Conservation (phyloP, 2,888 invertebrate genomes). For the Nomada fabriciana region DNA sequence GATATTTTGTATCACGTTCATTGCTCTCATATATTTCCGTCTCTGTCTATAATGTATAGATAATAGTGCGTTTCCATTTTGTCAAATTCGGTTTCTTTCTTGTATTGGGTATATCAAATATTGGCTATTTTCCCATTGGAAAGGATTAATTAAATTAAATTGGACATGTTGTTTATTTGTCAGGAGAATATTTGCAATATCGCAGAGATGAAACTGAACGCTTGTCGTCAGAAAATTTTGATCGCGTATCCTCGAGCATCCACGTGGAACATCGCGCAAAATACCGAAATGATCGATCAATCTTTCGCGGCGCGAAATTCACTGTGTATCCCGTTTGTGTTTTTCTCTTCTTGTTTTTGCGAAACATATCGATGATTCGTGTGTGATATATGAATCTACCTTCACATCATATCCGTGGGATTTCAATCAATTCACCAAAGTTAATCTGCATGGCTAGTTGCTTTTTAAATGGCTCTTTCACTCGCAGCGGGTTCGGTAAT, state of each 20-base stretch:
- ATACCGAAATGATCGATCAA: constrained; percentile 1
- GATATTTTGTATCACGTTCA: too few relatives aligned
- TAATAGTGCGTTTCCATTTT: too few relatives aligned
- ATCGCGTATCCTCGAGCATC: not conserved
- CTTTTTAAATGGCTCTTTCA: constrained; percentile 34
- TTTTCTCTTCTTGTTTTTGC: not conserved
- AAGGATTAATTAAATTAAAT: too few relatives aligned
- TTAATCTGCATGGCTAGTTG: constrained; percentile 30
- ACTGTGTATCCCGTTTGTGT: not conserved
- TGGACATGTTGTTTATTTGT: too few relatives aligned
- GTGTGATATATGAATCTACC: constrained; percentile 2
- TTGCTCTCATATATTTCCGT: too few relatives aligned
- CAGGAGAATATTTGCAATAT: too few relatives aligned
- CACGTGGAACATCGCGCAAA: not conserved
- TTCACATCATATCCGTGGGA: constrained; percentile 3
- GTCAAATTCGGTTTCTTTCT: too few relatives aligned
- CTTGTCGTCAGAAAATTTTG: not conserved
- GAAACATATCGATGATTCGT: constrained; percentile 5
- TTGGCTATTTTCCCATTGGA: too few relatives aligned
- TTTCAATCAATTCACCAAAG: constrained; percentile 17
- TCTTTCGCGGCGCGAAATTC: not conserved
- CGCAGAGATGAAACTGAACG: too few relatives aligned
- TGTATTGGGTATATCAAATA: too few relatives aligned
- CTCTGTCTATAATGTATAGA: too few relatives aligned
- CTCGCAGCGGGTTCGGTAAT: constrained; percentile 1